phyloP scores from a whole-genome alignment of 1,140 invertebrate genomes.

The Papilio xuthus region DNA sequence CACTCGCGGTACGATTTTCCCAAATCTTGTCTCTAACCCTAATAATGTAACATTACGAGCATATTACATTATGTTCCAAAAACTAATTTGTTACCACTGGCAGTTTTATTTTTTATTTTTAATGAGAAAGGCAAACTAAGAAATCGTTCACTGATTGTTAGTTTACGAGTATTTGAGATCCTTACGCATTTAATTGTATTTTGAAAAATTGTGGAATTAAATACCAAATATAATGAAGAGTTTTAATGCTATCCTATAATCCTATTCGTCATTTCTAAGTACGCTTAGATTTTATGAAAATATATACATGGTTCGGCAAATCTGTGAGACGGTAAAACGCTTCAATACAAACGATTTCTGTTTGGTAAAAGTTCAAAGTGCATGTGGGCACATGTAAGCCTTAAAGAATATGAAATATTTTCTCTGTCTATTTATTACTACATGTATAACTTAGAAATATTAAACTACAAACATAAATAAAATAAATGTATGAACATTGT shows the following conservation, averaged over 20 bases:
- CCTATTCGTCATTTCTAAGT: background rate
- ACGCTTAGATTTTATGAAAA: background rate
- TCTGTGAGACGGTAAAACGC: background rate
- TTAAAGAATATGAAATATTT: background rate
- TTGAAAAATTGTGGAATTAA: too few relatives aligned
- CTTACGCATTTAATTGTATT: too few relatives aligned
- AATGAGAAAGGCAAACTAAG: too few relatives aligned
- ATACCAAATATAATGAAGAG: too few relatives aligned
- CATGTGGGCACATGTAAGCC: constrained; percentile 1
- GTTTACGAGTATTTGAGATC: too few relatives aligned
- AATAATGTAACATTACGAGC: background rate
- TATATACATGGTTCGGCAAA: background rate
- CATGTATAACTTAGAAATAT: background rate
- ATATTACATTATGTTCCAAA: background rate
- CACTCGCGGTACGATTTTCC: background rate
- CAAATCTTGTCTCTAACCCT: background rate
- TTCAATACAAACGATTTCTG: constrained; percentile 4
- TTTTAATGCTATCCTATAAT: background rate
- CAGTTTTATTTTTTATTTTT: too few relatives aligned
- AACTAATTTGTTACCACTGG: background rate
- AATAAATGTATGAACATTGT: too few relatives aligned
- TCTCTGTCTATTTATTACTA: background rate
- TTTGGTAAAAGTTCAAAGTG: background rate
- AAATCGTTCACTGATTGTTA: too few relatives aligned
- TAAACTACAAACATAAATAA: too few relatives aligned